Percentiles rank a stretch among this genome's conserved stretches.
Evolutionary conservation across 64 coral and sea anemone species (phyloP).

Genomic region (Montipora foliosa): DNA sequence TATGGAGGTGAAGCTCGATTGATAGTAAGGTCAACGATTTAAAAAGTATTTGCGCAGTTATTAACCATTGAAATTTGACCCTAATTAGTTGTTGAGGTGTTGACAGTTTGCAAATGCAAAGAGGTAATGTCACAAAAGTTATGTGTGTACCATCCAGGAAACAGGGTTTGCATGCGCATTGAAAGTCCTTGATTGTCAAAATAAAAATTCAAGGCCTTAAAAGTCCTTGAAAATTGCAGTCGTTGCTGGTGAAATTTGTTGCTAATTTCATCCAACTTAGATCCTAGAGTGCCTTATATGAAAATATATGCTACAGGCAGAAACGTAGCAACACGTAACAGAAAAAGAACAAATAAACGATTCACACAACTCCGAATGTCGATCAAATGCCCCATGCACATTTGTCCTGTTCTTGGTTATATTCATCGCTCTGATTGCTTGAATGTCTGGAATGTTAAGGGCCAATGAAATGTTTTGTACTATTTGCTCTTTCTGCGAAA

Average conservation of each 20-base stretch:
- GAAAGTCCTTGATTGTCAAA: slow-evolving; percentile 53
- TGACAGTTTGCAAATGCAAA: no score
- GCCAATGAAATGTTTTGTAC: no score
- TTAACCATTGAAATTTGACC: no score
- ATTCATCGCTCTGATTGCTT: slow-evolving; percentile 60
- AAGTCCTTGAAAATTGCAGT: slow-evolving; percentile 43
- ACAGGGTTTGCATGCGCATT: slow-evolving; percentile 51
- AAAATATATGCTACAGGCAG: neutral
- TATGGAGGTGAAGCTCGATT: no score
- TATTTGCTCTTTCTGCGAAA: no score
- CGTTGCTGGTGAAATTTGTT: slow-evolving; percentile 35
- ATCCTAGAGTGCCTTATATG: slow-evolving; percentile 64
- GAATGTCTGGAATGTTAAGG: slow-evolving; percentile 44
- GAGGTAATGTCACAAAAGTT: no score
- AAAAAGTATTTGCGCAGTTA: no score
- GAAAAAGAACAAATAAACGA: slow-evolving; percentile 33
- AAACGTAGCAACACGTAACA: slow-evolving; percentile 54
- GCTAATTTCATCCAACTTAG: slow-evolving; percentile 71
- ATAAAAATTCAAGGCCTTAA: slow-evolving; percentile 24
- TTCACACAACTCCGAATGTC: slow-evolving; percentile 37
- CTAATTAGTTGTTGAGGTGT: no score
- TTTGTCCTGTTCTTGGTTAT: slow-evolving; percentile 46
- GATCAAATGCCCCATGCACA: slow-evolving; percentile 46
- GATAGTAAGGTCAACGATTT: no score
- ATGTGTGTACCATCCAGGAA: no score